Percentiles rank a stretch among this genome's conserved stretches.
Evolutionary conservation across 1,140 invertebrate genomes (phyloP).

Genomic region (Aphelenchoides avenae): DNA sequence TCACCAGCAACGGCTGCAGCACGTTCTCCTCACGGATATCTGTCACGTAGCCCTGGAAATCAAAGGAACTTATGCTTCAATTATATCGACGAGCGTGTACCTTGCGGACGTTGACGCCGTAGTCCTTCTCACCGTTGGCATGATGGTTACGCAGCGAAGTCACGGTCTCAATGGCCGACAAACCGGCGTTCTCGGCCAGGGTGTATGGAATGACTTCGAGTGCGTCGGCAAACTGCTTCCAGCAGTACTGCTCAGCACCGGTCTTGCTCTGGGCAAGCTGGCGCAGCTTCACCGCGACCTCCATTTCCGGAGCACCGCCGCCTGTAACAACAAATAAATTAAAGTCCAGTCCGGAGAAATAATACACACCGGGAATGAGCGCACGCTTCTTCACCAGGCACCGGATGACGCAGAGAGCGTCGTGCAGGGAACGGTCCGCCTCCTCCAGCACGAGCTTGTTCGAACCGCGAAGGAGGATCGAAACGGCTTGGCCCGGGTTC

Average conservation of each 20-base stretch:
- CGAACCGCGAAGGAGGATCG: conserved; percentile 88
- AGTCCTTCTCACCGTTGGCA: conserved; percentile 90
- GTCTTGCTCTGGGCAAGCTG: conserved; percentile 75
- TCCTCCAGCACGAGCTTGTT: conserved; percentile 92
- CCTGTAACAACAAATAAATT: too few relatives aligned
- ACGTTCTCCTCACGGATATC: conserved; percentile 96
- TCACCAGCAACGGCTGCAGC: conserved; percentile 90
- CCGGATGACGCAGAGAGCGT: conserved; percentile 93
- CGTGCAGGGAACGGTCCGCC: conserved; percentile 83
- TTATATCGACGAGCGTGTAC: conserved; percentile 2
- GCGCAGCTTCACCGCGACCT: conserved; percentile 79
- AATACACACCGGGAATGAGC: conserved; percentile 37
- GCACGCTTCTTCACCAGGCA: conserved; percentile 83
- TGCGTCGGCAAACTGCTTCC: conserved; percentile 82
- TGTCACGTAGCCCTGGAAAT: conserved; percentile 75
- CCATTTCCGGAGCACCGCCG: conserved; percentile 93
- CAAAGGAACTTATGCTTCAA: conserved; percentile 21
- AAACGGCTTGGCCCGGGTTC: conserved; percentile 82
- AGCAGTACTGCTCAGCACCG: conserved; percentile 90
- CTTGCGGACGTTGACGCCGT: conserved; percentile 88
- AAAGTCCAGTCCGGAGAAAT: too few relatives aligned
- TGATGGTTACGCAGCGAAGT: conserved; percentile 92
- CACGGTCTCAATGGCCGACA: conserved; percentile 93
- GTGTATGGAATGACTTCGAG: conserved; percentile 95
- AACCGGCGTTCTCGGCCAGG: conserved; percentile 97